A percentile compares a stretch with the other conserved stretches of the same genome.
Evolutionary conservation across 2,888 invertebrate genomes (phyloP).

Genomic region (Ochropleura leucogaster): DNA sequence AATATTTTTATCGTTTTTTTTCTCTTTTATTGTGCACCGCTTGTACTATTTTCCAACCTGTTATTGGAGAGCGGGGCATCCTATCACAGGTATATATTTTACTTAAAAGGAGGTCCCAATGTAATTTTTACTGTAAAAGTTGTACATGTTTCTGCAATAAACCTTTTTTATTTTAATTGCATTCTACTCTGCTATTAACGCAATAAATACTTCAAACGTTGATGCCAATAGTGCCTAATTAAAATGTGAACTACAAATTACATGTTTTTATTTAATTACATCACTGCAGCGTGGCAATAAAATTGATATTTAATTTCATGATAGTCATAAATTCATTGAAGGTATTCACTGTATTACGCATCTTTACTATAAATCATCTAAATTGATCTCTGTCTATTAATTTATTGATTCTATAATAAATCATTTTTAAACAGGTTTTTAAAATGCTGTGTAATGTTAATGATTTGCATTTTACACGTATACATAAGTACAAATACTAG

Average conservation of each 20-base stretch:
- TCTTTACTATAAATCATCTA: constrained; percentile 17
- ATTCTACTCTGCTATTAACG: too few species aligned
- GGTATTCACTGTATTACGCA: constrained; percentile 24
- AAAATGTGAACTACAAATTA: not conserved
- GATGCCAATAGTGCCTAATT: not conserved
- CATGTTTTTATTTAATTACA: not conserved
- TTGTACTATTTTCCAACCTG: too few species aligned
- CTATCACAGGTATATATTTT: too few species aligned
- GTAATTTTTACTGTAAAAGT: too few species aligned
- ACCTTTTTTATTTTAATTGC: too few species aligned
- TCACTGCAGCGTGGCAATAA: not conserved
- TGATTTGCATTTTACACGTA: not conserved
- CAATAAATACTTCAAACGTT: not conserved
- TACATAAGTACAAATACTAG: not conserved
- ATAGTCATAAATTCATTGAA: constrained; percentile 1
- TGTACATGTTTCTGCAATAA: too few species aligned
- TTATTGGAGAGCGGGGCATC: too few species aligned
- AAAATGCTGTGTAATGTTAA: not conserved
- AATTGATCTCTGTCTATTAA: not conserved
- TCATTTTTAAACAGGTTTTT: not conserved
- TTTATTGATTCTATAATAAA: not conserved
- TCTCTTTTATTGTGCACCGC: too few species aligned
- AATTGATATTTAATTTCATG: not conserved
- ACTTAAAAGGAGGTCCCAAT: too few species aligned
- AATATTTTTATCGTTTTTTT: too few species aligned